Evolutionary conservation across 2,113 vertebrate genomes (phyloP).

Genomic region (Neopipo cinnamomea): DNA sequence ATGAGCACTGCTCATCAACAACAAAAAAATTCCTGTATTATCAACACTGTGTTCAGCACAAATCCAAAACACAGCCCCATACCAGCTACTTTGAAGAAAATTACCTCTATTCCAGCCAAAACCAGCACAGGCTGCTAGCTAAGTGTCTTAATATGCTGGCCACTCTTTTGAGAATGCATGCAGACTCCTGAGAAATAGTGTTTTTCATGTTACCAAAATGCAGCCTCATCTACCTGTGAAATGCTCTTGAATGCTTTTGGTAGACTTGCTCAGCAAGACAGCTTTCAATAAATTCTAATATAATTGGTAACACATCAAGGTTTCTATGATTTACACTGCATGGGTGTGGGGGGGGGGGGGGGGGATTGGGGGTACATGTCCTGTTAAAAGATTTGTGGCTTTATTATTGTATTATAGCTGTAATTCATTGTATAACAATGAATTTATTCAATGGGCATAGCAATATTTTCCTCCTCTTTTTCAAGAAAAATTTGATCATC

Average conservation of each 20-base stretch:
- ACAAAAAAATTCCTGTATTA: background rate
- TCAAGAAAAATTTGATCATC: background rate
- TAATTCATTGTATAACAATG: background rate
- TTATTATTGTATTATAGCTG: background rate
- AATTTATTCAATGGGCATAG: background rate
- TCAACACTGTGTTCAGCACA: background rate
- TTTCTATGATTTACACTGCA: background rate
- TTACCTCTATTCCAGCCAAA: background rate
- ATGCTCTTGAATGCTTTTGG: background rate
- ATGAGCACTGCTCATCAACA: background rate
- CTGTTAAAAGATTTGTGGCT: background rate
- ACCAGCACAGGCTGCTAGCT: background rate
- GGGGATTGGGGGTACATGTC: fast-evolving
- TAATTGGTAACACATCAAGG: background rate
- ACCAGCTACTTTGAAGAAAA: background rate
- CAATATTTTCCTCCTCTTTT: background rate
- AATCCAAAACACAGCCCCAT: background rate
- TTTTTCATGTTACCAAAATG: background rate
- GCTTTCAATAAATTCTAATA: background rate
- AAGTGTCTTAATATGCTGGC: background rate
- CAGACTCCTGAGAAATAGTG: background rate
- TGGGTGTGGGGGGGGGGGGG: fast-evolving
- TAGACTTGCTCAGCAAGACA: background rate
- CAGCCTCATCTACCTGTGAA: background rate
- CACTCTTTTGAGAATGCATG: background rate